Evolutionary conservation across 2,113 vertebrate species (phyloP), one percentile per base, ranked within the genome.

Genomic region (Plectropomus leopardus): DNA sequence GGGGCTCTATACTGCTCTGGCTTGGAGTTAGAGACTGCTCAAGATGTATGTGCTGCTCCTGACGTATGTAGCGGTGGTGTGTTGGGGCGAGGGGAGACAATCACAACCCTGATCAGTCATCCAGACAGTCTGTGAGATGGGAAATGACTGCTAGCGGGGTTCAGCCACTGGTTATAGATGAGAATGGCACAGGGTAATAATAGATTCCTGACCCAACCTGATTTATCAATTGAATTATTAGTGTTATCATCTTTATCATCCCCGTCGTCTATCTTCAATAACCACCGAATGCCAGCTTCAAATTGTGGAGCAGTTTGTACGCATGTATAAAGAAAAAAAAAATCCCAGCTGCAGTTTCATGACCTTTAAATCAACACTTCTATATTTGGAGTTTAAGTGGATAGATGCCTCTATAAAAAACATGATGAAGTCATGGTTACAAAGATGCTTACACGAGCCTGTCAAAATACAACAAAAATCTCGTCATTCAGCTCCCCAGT

Each of bases 101-200:
- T 88, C 91, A 89, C 87, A 86, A 86, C 72, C 81, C 87, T 90
- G 87, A 94, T 94, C 93, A 90, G 89, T 94, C 93, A 92, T 92
- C 90, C 88, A 91, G 89, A 92, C 92, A 92, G 90, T 80, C 83
- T 70, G 65, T 47, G 88, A 87, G 86, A 92, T 91, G 91, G 92
- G 92, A 91, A 92, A 91, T 77, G 88, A 92, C 89, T 89, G 90
- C 89, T 89, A 30, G 90, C 68, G 61, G 90, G 91, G 59, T 83
- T 85, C 81, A 89, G 88, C 87, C 86, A 84, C 83, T 89, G 88
- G 92, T 93, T 93, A 92, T 91, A 92, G 88, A 94, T 93, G 92
- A 87, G 86, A 86, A 82, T 78, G 81, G 76, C 68, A 55, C 69
- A 9, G 82, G 65, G 91, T 92, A 75, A 90, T 94, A 92, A 93